Conservation (phyloP, 2,113 vertebrate genomes). For the Rousettus leschenaultii region DNA sequence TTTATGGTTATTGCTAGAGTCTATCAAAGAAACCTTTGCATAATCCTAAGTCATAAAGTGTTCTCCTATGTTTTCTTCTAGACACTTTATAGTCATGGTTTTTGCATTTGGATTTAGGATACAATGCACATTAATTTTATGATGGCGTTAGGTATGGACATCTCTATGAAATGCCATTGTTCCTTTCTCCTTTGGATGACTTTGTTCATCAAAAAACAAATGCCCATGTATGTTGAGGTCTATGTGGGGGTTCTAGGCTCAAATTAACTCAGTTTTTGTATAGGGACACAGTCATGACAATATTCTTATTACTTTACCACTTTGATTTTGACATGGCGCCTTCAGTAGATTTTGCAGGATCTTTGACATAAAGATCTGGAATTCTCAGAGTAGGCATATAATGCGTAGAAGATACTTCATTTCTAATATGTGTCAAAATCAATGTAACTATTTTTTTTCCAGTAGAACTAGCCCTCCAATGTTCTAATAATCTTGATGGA, state of each 20-base stretch:
- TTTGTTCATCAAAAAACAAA: neutral
- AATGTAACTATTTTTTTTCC: neutral
- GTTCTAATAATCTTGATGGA: neutral
- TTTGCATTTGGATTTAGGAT: neutral
- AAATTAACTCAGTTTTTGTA: neutral
- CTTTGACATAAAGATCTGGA: neutral
- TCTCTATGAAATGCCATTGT: fast-evolving
- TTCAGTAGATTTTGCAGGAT: neutral
- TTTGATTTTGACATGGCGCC: neutral
- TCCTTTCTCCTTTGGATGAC: neutral
- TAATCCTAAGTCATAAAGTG: neutral
- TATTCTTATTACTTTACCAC: too few species aligned
- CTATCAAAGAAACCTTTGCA: neutral
- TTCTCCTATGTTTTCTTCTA: neutral
- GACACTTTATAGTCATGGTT: neutral
- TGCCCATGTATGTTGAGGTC: fast-evolving
- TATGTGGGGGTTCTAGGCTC: neutral
- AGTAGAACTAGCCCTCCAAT: neutral
- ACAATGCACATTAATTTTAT: neutral
- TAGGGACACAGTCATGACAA: neutral
- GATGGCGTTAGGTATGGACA: too few species aligned
- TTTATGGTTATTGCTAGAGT: neutral
- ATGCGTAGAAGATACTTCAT: neutral
- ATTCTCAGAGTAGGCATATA: neutral
- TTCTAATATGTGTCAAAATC: neutral